A percentile compares a stretch with the other conserved stretches of the same genome.
Conservation (phyloP, 2,888 invertebrate species). For the Nephrotoma flavescens region DNA sequence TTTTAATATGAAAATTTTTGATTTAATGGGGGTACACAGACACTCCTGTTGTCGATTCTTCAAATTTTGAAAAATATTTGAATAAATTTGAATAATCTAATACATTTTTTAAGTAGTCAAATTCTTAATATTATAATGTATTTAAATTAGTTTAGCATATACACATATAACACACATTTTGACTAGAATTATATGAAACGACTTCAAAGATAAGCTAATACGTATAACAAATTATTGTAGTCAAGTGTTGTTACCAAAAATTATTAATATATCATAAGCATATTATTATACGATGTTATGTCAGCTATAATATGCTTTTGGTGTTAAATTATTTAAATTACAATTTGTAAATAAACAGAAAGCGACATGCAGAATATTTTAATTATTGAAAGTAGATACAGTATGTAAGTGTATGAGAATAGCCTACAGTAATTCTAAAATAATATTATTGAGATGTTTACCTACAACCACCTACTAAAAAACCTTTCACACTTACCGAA, state of each 20-base stretch:
- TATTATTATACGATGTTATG: no score
- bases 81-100: not conserved
- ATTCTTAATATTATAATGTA: not conserved
- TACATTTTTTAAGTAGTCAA: not conserved
- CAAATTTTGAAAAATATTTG: not conserved
- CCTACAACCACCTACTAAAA: no score
- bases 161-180: not conserved
- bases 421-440: no score
- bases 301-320: no score
- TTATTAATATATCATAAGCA: not conserved
- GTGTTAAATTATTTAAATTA: no score
- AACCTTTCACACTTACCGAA: no score
- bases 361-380: no score
- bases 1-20: not conserved
- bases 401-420: no score
- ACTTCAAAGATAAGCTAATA: not conserved
- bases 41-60: not conserved
- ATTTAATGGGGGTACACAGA: not conserved
- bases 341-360: no score
- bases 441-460: no score
- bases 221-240: not conserved
- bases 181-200: not conserved
- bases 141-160: not conserved
- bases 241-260: not conserved
- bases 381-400: no score